Percentiles rank a stretch among this genome's conserved stretches.
Evolutionary conservation across 2,888 invertebrate species (phyloP).

Genomic region (Lithophane ornitopus): DNA sequence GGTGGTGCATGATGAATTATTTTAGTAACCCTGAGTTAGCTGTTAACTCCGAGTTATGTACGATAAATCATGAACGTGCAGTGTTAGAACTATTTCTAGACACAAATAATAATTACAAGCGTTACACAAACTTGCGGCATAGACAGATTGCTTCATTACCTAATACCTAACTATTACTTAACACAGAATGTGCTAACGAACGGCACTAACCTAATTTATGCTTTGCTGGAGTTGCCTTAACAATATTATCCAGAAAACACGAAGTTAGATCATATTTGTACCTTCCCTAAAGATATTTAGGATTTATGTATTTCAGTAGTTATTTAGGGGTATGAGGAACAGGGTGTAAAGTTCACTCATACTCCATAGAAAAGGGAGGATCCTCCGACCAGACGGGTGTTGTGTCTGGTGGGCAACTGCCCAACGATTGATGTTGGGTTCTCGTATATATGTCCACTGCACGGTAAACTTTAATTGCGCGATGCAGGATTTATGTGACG

Average conservation of each 20-base stretch:
- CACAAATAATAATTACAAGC: neutral
- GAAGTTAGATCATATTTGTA: conserved; percentile 4
- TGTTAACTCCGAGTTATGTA: neutral
- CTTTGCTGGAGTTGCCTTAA: conserved; percentile 17
- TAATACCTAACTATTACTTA: conserved; percentile 34
- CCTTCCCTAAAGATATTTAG: neutral
- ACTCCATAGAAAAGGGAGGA: no score
- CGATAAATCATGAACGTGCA: neutral
- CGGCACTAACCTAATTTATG: conserved; percentile 31
- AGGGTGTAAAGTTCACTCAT: no score
- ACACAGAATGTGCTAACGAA: conserved; percentile 47
- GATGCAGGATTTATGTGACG: no score
- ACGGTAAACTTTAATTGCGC: no score
- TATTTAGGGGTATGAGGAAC: neutral
- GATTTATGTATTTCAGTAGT: neutral
- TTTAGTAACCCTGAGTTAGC: neutral
- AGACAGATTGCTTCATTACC: conserved; percentile 38
- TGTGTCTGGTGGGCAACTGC: no score
- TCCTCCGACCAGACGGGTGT: no score
- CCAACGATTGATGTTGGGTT: no score
- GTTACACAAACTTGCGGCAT: conserved; percentile 27
- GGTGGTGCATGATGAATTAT: neutral
- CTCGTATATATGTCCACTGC: no score
- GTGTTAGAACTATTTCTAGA: neutral
- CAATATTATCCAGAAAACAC: conserved; percentile 26